A percentile compares a stretch with the other conserved stretches of the same genome.
phyloP scores from a whole-genome alignment of 2,113 vertebrate species.

The Megaleporinus macrocephalus region DNA sequence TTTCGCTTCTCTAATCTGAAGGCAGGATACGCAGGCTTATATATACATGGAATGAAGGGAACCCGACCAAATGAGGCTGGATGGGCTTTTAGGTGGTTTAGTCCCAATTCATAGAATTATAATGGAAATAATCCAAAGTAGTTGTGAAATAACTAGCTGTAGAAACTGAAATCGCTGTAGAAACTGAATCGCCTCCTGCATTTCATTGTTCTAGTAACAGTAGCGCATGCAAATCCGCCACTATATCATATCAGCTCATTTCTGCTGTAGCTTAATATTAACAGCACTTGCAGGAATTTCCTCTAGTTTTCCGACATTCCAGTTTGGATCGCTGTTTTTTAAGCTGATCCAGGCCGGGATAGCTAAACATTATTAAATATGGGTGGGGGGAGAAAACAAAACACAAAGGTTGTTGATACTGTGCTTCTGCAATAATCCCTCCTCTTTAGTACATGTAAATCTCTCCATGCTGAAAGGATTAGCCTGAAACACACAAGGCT shows the following conservation, averaged over 20 bases:
- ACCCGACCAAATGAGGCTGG: neutral
- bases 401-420: neutral
- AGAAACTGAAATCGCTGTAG: too few relatives aligned
- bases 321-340: too few relatives aligned
- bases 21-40: slow-evolving; percentile 3
- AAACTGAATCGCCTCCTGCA: neutral
- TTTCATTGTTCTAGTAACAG: too few relatives aligned
- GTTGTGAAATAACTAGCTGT: neutral
- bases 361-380: neutral
- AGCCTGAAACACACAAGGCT: slow-evolving; percentile 24
- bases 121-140: neutral
- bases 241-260: neutral
- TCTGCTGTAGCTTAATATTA: neutral
- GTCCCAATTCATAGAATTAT: neutral
- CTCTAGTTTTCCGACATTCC: neutral
- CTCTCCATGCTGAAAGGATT: slow-evolving; percentile 43
- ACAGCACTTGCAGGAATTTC: neutral
- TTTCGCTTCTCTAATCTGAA: slow-evolving; percentile 40
- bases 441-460: slow-evolving; percentile 39
- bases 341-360: too few relatives aligned
- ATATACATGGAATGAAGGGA: neutral
- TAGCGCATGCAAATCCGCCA: neutral
- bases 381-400: too few relatives aligned
- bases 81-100: slow-evolving; percentile 3
- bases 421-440: neutral